Conservation (phyloP, 1,140 invertebrate species). For the Papilio glaucus region DNA sequence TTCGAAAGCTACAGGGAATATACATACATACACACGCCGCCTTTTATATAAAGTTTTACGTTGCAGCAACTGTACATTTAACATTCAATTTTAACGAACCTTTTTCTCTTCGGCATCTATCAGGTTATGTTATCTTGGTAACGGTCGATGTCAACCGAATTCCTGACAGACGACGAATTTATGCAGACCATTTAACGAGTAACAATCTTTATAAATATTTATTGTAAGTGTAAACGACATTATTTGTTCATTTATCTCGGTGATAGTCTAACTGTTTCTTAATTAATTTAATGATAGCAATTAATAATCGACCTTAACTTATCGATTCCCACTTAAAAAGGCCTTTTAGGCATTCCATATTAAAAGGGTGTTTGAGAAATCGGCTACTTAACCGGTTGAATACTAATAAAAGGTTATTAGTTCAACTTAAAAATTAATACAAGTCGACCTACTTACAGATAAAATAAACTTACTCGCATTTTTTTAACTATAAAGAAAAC, state of each 20-base stretch:
- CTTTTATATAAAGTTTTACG: too few species aligned
- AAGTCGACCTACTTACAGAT: slow-evolving; percentile 17
- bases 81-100: slow-evolving; percentile 2
- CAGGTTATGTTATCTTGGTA: neutral
- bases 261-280: slow-evolving; percentile 2
- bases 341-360: neutral
- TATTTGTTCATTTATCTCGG: neutral
- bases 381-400: slow-evolving; percentile 18
- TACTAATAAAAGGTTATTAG: slow-evolving; percentile 30
- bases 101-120: neutral
- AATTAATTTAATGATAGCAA: slow-evolving; percentile 16
- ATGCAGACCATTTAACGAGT: neutral
- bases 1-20: too few species aligned
- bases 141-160: slow-evolving; percentile 6
- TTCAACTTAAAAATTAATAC: slow-evolving; percentile 14
- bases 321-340: neutral
- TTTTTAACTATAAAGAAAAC: neutral
- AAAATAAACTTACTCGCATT: slow-evolving; percentile 8
- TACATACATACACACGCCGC: too few species aligned
- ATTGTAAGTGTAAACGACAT: slow-evolving; percentile 17
- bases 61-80: slow-evolving; percentile 21
- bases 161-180: neutral
- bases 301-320: slow-evolving; percentile 8
- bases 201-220: slow-evolving; percentile 11
- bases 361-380: slow-evolving; percentile 33